Base-by-base conservation (phyloP, 2,888 invertebrate species). In the Ormyrus pomaceus region DNA sequence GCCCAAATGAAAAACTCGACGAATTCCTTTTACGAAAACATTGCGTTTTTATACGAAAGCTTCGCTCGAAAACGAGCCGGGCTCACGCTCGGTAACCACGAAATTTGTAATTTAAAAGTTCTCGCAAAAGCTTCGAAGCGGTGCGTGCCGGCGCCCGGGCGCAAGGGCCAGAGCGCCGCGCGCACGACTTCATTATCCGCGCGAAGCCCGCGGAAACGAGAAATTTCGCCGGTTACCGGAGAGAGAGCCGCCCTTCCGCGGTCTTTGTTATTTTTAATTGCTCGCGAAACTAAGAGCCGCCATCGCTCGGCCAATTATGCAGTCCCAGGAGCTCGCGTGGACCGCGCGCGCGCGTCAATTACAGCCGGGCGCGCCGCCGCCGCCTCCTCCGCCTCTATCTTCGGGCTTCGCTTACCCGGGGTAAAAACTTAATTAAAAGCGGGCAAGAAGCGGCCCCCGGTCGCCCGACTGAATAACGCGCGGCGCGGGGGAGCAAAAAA, bases 381-480 rank as follows among this genome's bases (percentile, higher is more conserved):
- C 13, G 0, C 13, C 13, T 13, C 13, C 13, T 13, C 13, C 13
- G 13, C 19, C 19, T 19, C 19, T 19, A 19, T 19, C 19, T 19
- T 19, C 19, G 19, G 19, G 19, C 19, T 19, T 19, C 19, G 19
- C 19, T 1, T 19, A 19, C 19, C 58, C 51, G 46, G 46, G 46
- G 76, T n/a, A 76, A 69, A 69, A 76, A 76, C 69, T 76, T 76
- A 76, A 76, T 76, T 76, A 76, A 75, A 69, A 76, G 76, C 61
- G 34, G 11, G 45, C 34, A 66, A 75, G 51, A 68, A 72, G n/a
- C 19, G 19, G 19, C 19, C 1, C 19, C 19, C 19, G 19, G 19
- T 19, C 19, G 19, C 19, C 10, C 50, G 66, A 66, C 59, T 59
- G 68, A 75, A 75, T 68, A 61, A 75, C 59, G 68, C 75, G 66